Evolutionary conservation across 1,140 invertebrate genomes (phyloP), one percentile per base, ranked within the genome.

Genomic region (Matsumurasca onukii): DNA sequence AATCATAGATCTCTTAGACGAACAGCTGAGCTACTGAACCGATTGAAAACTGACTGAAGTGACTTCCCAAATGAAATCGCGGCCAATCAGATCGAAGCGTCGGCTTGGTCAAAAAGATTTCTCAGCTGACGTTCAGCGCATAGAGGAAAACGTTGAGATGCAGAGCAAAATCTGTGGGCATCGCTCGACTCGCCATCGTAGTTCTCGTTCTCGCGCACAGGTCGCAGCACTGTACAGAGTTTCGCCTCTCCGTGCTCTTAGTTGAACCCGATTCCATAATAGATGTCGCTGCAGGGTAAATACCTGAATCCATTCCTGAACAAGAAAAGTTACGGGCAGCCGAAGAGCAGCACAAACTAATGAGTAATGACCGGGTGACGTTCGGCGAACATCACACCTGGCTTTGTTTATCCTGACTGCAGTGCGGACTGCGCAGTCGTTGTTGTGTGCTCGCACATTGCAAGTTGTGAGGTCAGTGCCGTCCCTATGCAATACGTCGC

Each of bases 241-340:
- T 29, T 27, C 55, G 30, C 55, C 55, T 59, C 55, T n/a, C 9
- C 3, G 9, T 13, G 55, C 25, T 13, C 25, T 22, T 66, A 66
- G 64, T 66, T 34, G 3, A 25, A 66, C 64, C 31, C 20, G 64
- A 51, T 66, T 66, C 29, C 45, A 34, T 52, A 29, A 67, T 39
- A 67, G 66, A 57, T 57, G 51, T 57, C 49, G 66, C 66, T 67
- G 66, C 66, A 57, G 66, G 49, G 52, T 34, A 67, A 61, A 68
- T 68, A 68, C 55, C 67, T 68, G 67, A 68, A 68, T 55, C 62
- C 57, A 31, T 59, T 55, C 31, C 55, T 34, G 51, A 68, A 62
- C 66, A 55, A 67, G 66, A 67, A 67, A 68, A 68, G 67, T 68
- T 68, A 68, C 67, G 61, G 52, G 52, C 67, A 68, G 67, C 67